A percentile compares a stretch with the other conserved stretches of the same genome.
Evolutionary conservation across 2,113 vertebrate species (phyloP).

Genomic region (Dicentrarchus labrax): DNA sequence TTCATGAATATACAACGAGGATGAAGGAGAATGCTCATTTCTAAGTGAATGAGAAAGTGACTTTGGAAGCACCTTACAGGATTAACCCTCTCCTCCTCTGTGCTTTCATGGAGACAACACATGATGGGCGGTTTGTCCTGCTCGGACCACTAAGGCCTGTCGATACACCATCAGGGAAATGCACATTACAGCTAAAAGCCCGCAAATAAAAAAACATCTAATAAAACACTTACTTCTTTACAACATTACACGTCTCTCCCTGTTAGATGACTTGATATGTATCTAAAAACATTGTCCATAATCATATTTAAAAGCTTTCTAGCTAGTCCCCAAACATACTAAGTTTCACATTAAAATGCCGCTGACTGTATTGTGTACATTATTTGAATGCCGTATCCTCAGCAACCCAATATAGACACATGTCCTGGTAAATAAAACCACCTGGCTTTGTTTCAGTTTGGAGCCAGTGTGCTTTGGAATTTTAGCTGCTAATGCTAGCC

Average conservation of each 20-base stretch:
- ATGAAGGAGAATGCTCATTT: slow-evolving; percentile 49
- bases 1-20: slow-evolving; percentile 68
- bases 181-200: background rate
- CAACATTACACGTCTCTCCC: background rate
- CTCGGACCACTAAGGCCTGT: background rate
- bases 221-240: background rate
- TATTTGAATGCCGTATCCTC: background rate
- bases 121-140: background rate
- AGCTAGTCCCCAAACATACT: background rate
- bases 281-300: background rate
- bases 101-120: slow-evolving; percentile 3
- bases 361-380: background rate
- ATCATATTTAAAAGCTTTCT: too few species aligned
- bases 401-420: too few species aligned
- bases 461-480: background rate
- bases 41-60: slow-evolving; percentile 56
- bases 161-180: background rate
- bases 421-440: background rate
- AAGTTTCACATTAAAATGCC: background rate
- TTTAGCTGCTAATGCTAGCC: background rate
- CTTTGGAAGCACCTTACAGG: slow-evolving; percentile 43
- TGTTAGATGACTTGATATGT: background rate
- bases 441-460: background rate
- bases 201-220: background rate
- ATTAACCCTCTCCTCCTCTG: slow-evolving; percentile 35